phyloP scores from a whole-genome alignment of 2,888 invertebrate genomes.

The Tubulanus polymorphus region DNA sequence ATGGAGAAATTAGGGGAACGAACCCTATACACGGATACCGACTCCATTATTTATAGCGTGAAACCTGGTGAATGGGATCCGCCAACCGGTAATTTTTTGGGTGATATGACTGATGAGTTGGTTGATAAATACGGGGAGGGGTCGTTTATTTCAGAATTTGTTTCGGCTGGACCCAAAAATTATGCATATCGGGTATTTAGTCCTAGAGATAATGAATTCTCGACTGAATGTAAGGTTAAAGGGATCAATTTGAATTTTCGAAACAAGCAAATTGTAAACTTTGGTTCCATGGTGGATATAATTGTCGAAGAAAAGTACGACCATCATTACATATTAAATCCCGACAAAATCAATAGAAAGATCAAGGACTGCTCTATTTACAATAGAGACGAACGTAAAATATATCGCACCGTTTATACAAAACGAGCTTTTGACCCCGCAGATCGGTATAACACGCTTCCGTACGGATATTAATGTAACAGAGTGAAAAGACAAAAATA shows the following conservation, averaged over 20 bases:
- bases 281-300: conserved; percentile 14
- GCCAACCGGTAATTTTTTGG: conserved; percentile 34
- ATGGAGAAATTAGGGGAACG: background rate
- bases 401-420: too few species aligned
- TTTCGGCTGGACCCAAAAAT: conserved; percentile 45
- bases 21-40: background rate
- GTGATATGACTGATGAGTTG: conserved; percentile 48
- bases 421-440: too few species aligned
- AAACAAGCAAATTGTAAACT: conserved; percentile 19
- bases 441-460: too few species aligned
- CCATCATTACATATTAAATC: too few species aligned
- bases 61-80: conserved; percentile 16
- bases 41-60: background rate
- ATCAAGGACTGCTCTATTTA: too few species aligned
- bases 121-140: background rate
- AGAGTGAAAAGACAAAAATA: too few species aligned
- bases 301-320: too few species aligned
- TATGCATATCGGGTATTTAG: conserved; percentile 31
- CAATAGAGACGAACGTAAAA: too few species aligned
- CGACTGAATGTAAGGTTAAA: conserved; percentile 25
- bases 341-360: too few species aligned
- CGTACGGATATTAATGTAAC: too few species aligned
- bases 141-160: conserved; percentile 25
- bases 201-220: background rate
- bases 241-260: conserved; percentile 28